phyloP scores from a whole-genome alignment of 2,888 invertebrate species.

The Dolomedes plantarius region DNA sequence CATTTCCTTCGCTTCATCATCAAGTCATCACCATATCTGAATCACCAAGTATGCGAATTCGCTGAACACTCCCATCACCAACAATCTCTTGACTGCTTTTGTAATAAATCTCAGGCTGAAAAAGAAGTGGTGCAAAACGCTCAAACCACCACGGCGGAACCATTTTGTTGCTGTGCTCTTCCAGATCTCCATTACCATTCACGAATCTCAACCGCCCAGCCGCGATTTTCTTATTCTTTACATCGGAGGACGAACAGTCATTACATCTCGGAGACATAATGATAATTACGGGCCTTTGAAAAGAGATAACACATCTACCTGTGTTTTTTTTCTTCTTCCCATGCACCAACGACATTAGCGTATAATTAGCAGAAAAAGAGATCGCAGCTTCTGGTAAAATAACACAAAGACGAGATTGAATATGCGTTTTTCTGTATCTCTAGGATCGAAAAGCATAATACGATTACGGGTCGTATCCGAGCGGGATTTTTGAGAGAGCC shows the following conservation, averaged over 20 bases:
- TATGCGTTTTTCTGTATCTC: neutral
- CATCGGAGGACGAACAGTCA: neutral
- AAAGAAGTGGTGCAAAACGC: no score
- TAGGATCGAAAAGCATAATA: neutral
- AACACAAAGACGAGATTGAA: conserved; percentile 1
- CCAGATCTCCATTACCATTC: neutral
- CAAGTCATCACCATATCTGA: no score
- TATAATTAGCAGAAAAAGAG: conserved; percentile 2
- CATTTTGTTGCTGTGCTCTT: no score
- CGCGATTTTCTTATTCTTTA: neutral
- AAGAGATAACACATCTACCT: neutral
- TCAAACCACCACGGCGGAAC: no score
- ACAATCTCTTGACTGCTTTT: neutral
- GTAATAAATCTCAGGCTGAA: neutral
- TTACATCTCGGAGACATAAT: neutral
- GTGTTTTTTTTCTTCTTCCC: neutral
- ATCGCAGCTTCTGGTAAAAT: neutral
- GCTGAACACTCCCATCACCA: neutral
- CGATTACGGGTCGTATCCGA: neutral
- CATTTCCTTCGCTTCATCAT: no score
- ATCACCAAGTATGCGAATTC: neutral
- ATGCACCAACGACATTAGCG: neutral
- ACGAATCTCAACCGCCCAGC: neutral
- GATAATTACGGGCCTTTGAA: neutral
- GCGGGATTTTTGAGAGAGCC: neutral